Base-by-base conservation (phyloP, 2,888 invertebrate species). In the Cybosia mesomella region DNA sequence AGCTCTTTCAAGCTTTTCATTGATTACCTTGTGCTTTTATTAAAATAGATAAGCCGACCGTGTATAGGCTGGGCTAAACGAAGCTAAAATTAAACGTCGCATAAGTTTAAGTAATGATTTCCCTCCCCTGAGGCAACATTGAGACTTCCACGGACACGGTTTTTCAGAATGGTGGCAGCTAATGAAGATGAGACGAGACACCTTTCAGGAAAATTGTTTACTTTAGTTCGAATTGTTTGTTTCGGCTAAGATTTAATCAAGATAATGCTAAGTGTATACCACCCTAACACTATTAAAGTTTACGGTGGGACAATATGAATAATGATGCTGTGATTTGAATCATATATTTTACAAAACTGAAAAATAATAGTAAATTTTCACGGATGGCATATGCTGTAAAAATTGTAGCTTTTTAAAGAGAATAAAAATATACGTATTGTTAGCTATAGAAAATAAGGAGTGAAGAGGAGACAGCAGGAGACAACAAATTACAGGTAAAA, bases 51-150 rank as follows among this genome's bases (percentile, higher is more conserved):
- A 49, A 49, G n/a, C 49, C 18, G 49, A 49, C 49, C 49, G 7
- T n/a, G n/a, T 9, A 49, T 49, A 49, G 49, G 18, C 0, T 43
- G 5, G 18, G 5, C 8, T 49, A 49, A 49, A 49, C n/a, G 9
- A 9, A 18, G 43, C 18, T 43, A 39, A 13, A 13, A 43, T 18
- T 49, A 9, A 0, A 58, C 34, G 58, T 59, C 15, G 36, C 15
- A 10, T 36, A 34, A 34, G 36, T 59, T 59, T 15, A 49, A 34
- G 21, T 36, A 36, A 59, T n/a, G n/a, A 58, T 49, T 58, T n/a
- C 32, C 21, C 7, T 36, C 15, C 21, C 36, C 8, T 36, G 36
- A 22, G 13, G 21, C 15, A 59, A 59, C 13, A 36, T 36, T 36
- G 13, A 22, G 8, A 22, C 21, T 59, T 36, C 21, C 22, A 59